Base-by-base conservation (phyloP, 2,113 vertebrate genomes). In the Macquaria australasica region DNA sequence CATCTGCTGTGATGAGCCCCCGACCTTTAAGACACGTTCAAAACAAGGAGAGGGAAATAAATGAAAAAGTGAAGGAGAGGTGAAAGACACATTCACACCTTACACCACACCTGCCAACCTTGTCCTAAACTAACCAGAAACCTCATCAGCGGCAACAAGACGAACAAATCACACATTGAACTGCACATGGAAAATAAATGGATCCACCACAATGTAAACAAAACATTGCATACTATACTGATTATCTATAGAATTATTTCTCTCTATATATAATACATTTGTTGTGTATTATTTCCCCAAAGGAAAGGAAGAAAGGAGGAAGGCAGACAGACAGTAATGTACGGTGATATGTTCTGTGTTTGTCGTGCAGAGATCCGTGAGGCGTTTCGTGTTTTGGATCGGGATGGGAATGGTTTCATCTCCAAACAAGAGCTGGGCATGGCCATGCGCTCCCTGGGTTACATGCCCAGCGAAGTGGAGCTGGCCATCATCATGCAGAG, bases 361-460 rank as follows among this genome's bases (percentile, higher is more conserved):
- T 89, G 55, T 88, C 87, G 43, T 80, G 28, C 95, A 99, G 98
- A 99, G 95, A 99, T 99, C 87, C 97, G 98, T 8, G 98, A 99
- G 93, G 98, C 98, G 25, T 99, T 99, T 82, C 96, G 98, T 23
- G 97, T 99, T 73, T 93, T 99, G 96, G 98, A 99, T 91, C 97
- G 98, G 2, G 98, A 99, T 53, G 98, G 98, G 62, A 99, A 99
- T 43, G 98, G 98, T 79, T 99, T 99, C 96, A 99, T 99, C 95
- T 99, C 98, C 90, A 99, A 99, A 94, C 98, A 99, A 95, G 98
- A 99, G 95, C 96, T 99, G 95, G 98, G 98, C 77, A 99, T 99
- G 98, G 98, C 98, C 79, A 99, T 99, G 98, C 97, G 98, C 79
- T 99, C 98, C 0, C 90, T 99, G 96, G 98, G 98, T 53, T 98